Conservation (phyloP, 2,113 vertebrate genomes). For the Gnathonemus longibarbis region DNA sequence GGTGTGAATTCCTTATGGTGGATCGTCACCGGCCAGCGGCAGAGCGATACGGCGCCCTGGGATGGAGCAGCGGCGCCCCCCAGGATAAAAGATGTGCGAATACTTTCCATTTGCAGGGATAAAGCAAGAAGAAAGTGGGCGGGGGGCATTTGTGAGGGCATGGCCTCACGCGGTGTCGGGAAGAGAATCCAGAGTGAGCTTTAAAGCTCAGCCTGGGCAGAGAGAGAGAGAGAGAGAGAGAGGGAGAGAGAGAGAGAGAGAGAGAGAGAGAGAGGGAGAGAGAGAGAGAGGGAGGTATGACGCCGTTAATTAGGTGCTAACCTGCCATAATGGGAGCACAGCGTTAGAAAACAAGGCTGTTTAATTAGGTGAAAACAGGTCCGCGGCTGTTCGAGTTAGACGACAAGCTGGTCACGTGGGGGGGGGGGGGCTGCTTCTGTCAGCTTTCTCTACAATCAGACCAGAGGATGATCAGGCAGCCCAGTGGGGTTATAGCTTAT, state of each 20-base stretch:
- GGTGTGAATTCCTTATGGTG: not conserved
- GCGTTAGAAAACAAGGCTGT: slow-evolving; percentile 23
- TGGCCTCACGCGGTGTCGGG: not conserved
- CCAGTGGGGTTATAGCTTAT: not conserved
- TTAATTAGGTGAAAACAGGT: slow-evolving; percentile 29
- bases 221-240: not conserved
- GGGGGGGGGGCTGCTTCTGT: not conserved
- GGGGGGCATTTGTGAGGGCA: not conserved
- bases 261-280: not conserved
- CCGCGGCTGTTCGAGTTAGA: not conserved
- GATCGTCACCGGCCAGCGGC: not conserved
- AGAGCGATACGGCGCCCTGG: not conserved
- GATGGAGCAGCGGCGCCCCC: not conserved
- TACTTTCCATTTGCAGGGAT: not conserved
- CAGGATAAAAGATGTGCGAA: not conserved
- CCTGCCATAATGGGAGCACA: slow-evolving; percentile 24
- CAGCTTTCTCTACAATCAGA: no score
- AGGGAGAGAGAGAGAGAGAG: not conserved
- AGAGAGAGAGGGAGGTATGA: not conserved
- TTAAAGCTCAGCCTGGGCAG: not conserved
- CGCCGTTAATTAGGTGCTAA: slow-evolving; percentile 46
- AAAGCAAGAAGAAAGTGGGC: not conserved
- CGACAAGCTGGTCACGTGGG: not conserved
- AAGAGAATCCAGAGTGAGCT: not conserved
- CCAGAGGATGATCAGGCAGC: not conserved